Base-by-base conservation (phyloP, 1,140 invertebrate species). In the Drosophila tropicalis region DNA sequence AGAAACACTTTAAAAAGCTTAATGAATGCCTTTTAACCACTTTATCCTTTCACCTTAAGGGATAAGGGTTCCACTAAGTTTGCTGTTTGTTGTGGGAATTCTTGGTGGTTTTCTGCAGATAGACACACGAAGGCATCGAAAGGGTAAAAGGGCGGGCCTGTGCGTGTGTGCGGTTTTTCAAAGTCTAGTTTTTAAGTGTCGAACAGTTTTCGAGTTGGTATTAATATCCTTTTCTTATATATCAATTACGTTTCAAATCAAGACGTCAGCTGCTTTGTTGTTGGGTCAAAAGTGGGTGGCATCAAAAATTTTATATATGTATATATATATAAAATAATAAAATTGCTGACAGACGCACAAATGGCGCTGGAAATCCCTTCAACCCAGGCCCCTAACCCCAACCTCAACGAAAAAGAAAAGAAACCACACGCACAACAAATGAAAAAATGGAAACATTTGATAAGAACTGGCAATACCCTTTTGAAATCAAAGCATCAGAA, bases 301-400 rank as follows among this genome's bases (percentile, higher is more conserved):
- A 62, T 67, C 57, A 73, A 73, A 76, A 76, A 75, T 10, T 36
- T 36, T 36, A 36, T 36, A 36, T 34, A 5, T n/a, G n/a, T n/a
- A n/a, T 36, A 36, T 7, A 36, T 75, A 41, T 47, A 41, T 47
- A 70, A 70, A 67, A 73, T 76, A 76, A 76, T 76, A 47, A 75
- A 76, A 75, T 44, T 75, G 74, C 74, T 75, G 74, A 76, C 72
- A 76, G 65, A 41, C 58, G 66, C 72, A 76, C 64, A 74, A 76
- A 74, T 68, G 71, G 64, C 62, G 44, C 55, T 39, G 22, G 29
- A 32, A 58, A 2, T 13, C 36, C 36, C 36, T 62, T 9, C 5
- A 29, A 29, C 32, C 29, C 32, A 15, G 10, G 32, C n/a, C 1
- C 17, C 3, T 19, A 67, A 6, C 29, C 32, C 34, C 25, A 19